These are phyloP conservation scores for Misgurnus anguillicaudatus DNA, from an alignment of 2,113 vertebrate genomes.

Conservation along the genomic window DNA sequence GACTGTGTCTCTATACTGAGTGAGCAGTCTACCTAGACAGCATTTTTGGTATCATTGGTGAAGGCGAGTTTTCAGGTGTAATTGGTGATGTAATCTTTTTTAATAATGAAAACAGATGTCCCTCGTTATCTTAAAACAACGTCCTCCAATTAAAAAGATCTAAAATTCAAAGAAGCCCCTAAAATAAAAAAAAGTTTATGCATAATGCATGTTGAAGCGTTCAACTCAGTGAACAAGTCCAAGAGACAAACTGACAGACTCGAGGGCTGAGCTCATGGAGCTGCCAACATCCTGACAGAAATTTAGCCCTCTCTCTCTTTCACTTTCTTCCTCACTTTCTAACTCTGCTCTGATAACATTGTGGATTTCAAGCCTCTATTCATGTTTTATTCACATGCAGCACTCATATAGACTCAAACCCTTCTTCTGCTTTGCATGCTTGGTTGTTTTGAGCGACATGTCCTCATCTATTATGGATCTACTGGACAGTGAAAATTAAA, in stretches of 20 bases:
- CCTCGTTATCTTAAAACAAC: too few species aligned
- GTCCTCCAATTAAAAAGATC: too few species aligned
- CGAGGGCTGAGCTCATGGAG: conserved; percentile 60
- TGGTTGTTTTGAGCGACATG: conserved; percentile 64
- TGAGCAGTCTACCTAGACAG: not conserved
- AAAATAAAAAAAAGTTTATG: conserved; percentile 71
- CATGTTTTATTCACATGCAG: conserved; percentile 74
- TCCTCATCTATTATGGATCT: conserved; percentile 68
- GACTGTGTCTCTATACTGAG: not conserved
- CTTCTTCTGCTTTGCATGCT: conserved; percentile 34
- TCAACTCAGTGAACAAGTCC: conserved; percentile 66
- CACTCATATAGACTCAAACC: conserved; percentile 65
- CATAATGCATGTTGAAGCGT: conserved; percentile 71
- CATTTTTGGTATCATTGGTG: not conserved
- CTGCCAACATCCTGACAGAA: conserved; percentile 30
- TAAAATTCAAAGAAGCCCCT: conserved; percentile 57
- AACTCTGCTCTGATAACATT: conserved; percentile 51
- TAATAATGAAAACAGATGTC: too few species aligned
- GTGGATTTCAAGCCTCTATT: conserved; percentile 63
- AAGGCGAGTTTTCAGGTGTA: too few species aligned
- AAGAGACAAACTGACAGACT: conserved; percentile 70
- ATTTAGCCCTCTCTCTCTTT: not conserved
- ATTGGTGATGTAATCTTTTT: too few species aligned
- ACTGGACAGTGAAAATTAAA: conserved; percentile 58
- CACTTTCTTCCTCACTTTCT: conserved; percentile 21